Evolutionary conservation across 1,140 invertebrate species (phyloP).

Genomic region (Zaprionus ghesquierei): DNA sequence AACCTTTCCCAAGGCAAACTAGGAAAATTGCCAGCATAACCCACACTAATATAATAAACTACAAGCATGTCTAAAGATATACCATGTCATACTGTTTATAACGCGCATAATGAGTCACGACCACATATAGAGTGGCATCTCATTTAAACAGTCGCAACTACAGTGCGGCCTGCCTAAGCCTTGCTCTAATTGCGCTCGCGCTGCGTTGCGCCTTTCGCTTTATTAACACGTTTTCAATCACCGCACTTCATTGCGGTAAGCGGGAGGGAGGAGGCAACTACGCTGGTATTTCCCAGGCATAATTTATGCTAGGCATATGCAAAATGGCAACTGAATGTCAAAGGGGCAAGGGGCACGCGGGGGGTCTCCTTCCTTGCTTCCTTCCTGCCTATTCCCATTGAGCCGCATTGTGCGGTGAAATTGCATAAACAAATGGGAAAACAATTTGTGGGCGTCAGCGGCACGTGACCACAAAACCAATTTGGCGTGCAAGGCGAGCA

Average conservation of each 20-base stretch:
- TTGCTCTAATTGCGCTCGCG: not conserved
- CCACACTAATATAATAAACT: not conserved
- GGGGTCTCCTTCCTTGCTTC: too few relatives aligned
- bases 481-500: constrained; percentile 45
- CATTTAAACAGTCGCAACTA: not conserved
- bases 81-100: too few relatives aligned
- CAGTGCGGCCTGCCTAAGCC: not conserved
- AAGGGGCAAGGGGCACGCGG: not conserved
- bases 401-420: constrained; percentile 53
- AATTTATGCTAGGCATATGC: constrained; percentile 69
- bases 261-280: not conserved
- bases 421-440: constrained; percentile 81
- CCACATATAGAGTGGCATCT: not conserved
- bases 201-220: not conserved
- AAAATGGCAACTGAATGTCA: constrained; percentile 47
- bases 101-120: not conserved
- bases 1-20: not conserved
- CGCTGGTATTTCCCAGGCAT: constrained; percentile 26
- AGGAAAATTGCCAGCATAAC: not conserved
- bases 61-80: not conserved
- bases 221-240: constrained; percentile 25
- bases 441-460: constrained; percentile 77
- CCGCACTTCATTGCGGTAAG: constrained; percentile 39
- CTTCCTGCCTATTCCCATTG: constrained; percentile 19
- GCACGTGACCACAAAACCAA: constrained; percentile 80